Conservation (phyloP, 2,888 invertebrate genomes). For the Leucophora obtusa region DNA sequence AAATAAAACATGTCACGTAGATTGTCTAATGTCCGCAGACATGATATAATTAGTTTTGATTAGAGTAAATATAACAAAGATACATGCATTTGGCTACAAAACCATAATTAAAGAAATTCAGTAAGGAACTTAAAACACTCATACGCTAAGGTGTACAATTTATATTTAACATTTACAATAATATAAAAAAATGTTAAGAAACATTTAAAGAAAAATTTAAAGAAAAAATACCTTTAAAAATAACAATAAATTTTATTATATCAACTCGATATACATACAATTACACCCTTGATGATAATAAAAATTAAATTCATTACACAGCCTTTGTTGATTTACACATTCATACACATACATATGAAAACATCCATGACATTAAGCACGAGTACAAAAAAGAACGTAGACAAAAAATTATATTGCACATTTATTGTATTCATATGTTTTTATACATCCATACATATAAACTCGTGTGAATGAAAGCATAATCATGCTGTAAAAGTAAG, state of each 20-base stretch:
- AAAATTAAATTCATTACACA: slow-evolving; percentile 60
- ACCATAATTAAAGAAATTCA: slow-evolving; percentile 33
- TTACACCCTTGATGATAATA: slow-evolving; percentile 57
- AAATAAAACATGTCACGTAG: slow-evolving; percentile 58
- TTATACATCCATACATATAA: neutral
- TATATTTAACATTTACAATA: neutral
- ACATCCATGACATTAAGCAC: slow-evolving; percentile 31
- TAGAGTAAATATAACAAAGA: slow-evolving; percentile 34
- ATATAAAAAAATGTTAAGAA: too few species aligned
- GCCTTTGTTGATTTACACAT: neutral
- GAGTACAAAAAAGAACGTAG: neutral
- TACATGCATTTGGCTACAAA: neutral
- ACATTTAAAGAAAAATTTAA: slow-evolving; percentile 10
- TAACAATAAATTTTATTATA: slow-evolving; percentile 54
- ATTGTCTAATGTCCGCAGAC: slow-evolving; percentile 60
- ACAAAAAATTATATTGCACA: neutral
- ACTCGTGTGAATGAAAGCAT: neutral
- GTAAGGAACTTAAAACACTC: slow-evolving; percentile 46
- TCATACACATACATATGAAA: neutral
- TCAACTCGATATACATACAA: slow-evolving; percentile 41
- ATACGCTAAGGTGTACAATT: neutral
- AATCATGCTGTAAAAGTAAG: neutral
- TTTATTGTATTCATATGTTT: neutral
- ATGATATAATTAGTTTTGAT: slow-evolving; percentile 62
- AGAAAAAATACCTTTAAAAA: slow-evolving; percentile 16